phyloP scores from a whole-genome alignment of 2,797 vertebrate genomes.

The Melanotaenia maccullochi region DNA sequence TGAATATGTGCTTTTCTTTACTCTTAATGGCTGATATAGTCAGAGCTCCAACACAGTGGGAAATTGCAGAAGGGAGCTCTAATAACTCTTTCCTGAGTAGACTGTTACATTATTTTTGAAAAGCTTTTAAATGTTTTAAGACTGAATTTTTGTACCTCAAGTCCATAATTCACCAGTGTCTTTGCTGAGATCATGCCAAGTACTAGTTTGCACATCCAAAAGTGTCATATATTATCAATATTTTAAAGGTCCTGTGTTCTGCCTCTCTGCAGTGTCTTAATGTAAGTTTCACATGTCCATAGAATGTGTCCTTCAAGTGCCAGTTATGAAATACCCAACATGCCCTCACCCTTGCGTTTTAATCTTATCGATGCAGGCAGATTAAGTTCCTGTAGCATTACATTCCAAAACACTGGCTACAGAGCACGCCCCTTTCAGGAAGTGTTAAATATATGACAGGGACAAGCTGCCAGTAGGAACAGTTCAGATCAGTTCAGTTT shows the following conservation, averaged over 20 bases:
- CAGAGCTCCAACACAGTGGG: conserved; percentile 23
- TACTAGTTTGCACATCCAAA: conserved; percentile 4
- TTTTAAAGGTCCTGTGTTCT: background rate
- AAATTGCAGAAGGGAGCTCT: conserved; percentile 20
- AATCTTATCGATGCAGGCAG: background rate
- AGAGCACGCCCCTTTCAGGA: conserved; percentile 9
- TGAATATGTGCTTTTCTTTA: conserved; percentile 23
- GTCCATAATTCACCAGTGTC: conserved; percentile 4
- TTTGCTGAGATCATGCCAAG: conserved; percentile 5
- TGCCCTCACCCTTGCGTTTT: background rate
- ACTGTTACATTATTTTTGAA: conserved; percentile 24
- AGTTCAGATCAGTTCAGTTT: conserved; percentile 1
- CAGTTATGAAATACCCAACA: background rate
- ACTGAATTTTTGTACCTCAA: conserved; percentile 1
- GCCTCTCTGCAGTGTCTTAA: background rate
- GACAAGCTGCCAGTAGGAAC: conserved; percentile 3
- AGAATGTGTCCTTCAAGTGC: background rate
- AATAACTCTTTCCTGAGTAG: conserved; percentile 26
- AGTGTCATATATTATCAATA: conserved; percentile 2
- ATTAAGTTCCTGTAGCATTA: conserved; percentile 11
- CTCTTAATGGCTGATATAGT: conserved; percentile 27
- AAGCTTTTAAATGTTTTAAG: conserved; percentile 18
- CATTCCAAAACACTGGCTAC: background rate
- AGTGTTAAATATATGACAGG: conserved; percentile 2
- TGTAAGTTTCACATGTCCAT: no score